phyloP scores from a whole-genome alignment of 2,797 vertebrate species.

The Megaceryle alcyon region DNA sequence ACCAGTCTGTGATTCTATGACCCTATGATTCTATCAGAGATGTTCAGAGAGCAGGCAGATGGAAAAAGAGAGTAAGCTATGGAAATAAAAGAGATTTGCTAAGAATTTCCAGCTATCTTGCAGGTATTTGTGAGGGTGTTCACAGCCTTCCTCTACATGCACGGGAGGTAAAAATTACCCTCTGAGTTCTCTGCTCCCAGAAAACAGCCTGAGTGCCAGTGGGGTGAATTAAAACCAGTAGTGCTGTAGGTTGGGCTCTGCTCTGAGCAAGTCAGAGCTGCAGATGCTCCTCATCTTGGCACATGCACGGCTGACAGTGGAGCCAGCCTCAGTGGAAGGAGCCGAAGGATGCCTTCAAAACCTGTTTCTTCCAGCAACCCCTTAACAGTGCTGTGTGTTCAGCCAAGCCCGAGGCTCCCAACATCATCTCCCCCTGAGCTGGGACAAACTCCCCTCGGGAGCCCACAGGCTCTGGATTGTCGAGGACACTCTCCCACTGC shows the following conservation, averaged over 20 bases:
- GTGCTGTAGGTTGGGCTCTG: neutral
- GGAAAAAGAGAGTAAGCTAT: neutral
- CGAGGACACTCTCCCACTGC: accelerated
- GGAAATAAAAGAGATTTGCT: neutral
- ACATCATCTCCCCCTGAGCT: accelerated
- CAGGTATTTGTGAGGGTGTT: neutral
- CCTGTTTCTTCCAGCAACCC: neutral
- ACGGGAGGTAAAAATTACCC: neutral
- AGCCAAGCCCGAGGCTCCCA: neutral
- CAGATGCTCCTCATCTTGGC: neutral
- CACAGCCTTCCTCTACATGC: neutral
- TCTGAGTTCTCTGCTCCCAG: accelerated
- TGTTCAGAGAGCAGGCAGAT: neutral
- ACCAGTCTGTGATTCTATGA: neutral
- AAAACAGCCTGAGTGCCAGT: neutral
- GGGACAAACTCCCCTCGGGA: neutral
- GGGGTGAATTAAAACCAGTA: neutral
- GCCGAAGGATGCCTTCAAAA: neutral
- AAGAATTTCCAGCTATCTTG: neutral
- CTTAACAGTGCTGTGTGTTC: accelerated
- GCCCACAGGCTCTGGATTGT: neutral
- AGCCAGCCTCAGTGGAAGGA: neutral
- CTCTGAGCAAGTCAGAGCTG: neutral
- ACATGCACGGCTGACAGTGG: accelerated
- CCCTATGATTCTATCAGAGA: neutral